Evolutionary conservation across 2,888 invertebrate genomes (phyloP), one percentile per base, ranked within the genome.

Genomic region (Operophtera brumata): DNA sequence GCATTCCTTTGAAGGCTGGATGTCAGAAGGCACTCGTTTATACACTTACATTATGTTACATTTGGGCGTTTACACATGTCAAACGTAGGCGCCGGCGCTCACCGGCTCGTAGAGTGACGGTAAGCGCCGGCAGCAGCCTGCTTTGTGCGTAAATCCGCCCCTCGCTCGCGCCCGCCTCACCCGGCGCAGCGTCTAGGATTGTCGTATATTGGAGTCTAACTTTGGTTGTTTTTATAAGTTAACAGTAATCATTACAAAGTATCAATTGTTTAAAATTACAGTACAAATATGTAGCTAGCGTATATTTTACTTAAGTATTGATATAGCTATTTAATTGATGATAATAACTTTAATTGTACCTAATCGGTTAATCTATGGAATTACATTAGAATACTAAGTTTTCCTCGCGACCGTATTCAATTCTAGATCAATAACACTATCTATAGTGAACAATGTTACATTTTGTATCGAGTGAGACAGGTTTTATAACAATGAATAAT

Each of bases 11-110:
- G 84, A 88, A 88, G 88, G 88, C 89, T 88, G 87, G 87, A 86
- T 82, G 84, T 82, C 77, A 80, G 82, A 89, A 89, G 89, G 89
- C 89, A 89, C 89, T 89, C 80, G 86, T 86, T 86, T 77, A 80
- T 82, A 86, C 85, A 84, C 83, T 78, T 78, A 78, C 57, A 81
- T 74, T 80, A 82, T 75, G 74, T 73, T 81, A 66, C 64, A 61
- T 66, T 66, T 26, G 49, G 36, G 39, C 44, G 39, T 14, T 11
- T 36, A 37, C 43, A 49, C 35, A 20, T 12, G 13, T 36, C 20
- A 47, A 40, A 6, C 6, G 7, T 26, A 7, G 26, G 32, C 35
- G 28, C 11, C 39, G 34, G 20, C 2, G 2, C 20, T 3, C n/a
- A n/a, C n/a, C n/a, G n/a, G n/a, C n/a, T n/a, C n/a, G n/a, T n/a